Conservation (phyloP, 2,797 vertebrate species). For the Vipera latastei region DNA sequence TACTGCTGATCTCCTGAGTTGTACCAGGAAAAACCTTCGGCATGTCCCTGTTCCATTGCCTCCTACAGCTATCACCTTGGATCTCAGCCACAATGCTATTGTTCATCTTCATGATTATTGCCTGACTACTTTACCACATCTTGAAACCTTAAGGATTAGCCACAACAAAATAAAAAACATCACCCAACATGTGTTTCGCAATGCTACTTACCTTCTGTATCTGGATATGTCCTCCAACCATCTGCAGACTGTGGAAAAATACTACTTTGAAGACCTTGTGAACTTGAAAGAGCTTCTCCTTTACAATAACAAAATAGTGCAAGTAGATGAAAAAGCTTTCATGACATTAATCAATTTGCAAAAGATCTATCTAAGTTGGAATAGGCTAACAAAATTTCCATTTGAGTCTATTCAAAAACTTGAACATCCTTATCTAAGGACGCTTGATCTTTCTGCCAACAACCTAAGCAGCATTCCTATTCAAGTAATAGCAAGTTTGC, state of each 20-base stretch:
- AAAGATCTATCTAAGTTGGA: conserved; percentile 88
- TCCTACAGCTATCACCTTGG: conserved; percentile 72
- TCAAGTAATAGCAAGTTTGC: conserved; percentile 74
- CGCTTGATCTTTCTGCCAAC: conserved; percentile 90
- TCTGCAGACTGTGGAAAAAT: conserved; percentile 71
- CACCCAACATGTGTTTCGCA: conserved; percentile 73
- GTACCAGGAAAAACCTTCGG: conserved; percentile 72
- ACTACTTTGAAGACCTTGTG: conserved; percentile 79
- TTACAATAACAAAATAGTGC: conserved; percentile 83
- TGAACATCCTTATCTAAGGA: conserved; percentile 73
- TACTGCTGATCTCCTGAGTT: conserved; percentile 88
- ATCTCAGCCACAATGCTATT: conserved; percentile 87
- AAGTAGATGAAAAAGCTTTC: conserved; percentile 79
- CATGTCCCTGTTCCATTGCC: conserved; percentile 73
- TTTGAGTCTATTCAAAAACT: conserved; percentile 81
- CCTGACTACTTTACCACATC: conserved; percentile 75
- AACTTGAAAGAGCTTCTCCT: conserved; percentile 85
- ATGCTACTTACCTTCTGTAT: conserved; percentile 77
- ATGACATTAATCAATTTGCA: conserved; percentile 71
- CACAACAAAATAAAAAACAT: conserved; percentile 80
- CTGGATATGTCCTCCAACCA: conserved; percentile 91
- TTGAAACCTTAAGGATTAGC: conserved; percentile 77
- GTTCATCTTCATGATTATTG: conserved; percentile 66
- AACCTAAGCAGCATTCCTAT: conserved; percentile 77
- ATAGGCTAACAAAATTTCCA: conserved; percentile 84